Conservation (phyloP, 2,113 vertebrate species). For the Mormyrus lacerda region DNA sequence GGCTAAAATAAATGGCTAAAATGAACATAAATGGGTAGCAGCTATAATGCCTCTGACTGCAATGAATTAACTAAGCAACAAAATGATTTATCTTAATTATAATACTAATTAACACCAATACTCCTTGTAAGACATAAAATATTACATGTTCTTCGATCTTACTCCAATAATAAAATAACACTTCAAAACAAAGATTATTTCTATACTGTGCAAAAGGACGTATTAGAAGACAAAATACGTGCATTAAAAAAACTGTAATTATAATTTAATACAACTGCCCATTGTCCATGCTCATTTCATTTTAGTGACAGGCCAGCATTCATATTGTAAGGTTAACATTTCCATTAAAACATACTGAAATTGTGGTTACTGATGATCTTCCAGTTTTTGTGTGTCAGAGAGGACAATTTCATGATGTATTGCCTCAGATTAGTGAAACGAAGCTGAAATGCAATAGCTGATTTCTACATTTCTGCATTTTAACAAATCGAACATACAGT, state of each 20-base stretch:
- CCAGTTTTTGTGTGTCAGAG: neutral
- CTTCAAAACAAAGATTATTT: neutral
- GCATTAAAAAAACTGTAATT: neutral
- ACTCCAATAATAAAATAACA: neutral
- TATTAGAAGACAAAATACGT: neutral
- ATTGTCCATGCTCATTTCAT: neutral
- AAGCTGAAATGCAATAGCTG: neutral
- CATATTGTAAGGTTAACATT: neutral
- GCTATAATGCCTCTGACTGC: no score
- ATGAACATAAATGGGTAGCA: neutral
- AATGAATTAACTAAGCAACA: neutral
- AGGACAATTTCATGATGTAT: neutral
- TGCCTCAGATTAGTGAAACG: neutral
- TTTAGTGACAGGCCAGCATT: neutral
- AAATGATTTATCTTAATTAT: neutral
- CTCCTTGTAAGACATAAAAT: neutral
- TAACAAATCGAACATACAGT: neutral
- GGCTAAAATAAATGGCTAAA: neutral
- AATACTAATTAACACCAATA: neutral
- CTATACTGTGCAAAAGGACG: neutral
- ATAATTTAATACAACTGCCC: neutral
- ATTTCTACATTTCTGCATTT: neutral
- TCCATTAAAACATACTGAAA: neutral
- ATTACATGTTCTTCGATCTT: neutral
- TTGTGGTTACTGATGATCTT: neutral